phyloP scores from a whole-genome alignment of 92 coral and sea anemone species.

The Actinostola sp. region DNA sequence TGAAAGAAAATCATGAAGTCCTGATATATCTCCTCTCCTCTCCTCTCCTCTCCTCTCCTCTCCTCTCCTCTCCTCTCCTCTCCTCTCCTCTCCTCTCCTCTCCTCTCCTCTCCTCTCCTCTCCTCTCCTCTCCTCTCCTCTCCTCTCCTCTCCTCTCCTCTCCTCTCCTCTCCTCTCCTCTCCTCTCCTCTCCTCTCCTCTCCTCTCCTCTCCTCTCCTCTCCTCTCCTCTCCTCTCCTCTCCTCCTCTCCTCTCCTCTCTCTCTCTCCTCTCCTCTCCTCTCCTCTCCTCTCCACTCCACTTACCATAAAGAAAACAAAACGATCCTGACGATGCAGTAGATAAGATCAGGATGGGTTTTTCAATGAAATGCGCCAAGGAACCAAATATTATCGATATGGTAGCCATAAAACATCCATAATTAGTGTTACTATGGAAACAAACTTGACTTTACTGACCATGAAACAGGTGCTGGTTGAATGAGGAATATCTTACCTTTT shows the following conservation, averaged over 20 bases:
- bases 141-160: neutral
- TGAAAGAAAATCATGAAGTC: neutral
- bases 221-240: neutral
- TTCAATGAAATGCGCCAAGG: slow-evolving; percentile 87
- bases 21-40: neutral
- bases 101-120: neutral
- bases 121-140: neutral
- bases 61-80: neutral
- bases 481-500: slow-evolving; percentile 63
- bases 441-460: neutral
- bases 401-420: slow-evolving; percentile 89
- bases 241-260: neutral
- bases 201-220: neutral
- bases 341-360: slow-evolving; percentile 86
- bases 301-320: slow-evolving; percentile 91
- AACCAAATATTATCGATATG: slow-evolving; percentile 76
- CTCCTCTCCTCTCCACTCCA: neutral
- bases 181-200: neutral
- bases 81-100: neutral
- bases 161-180: neutral
- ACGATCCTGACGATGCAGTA: slow-evolving; percentile 82
- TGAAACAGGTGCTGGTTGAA: neutral
- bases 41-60: neutral
- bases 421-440: slow-evolving; percentile 63
- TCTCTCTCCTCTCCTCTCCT: neutral